phyloP scores from a whole-genome alignment of 2,797 vertebrate species.

The Anguilla anguilla region DNA sequence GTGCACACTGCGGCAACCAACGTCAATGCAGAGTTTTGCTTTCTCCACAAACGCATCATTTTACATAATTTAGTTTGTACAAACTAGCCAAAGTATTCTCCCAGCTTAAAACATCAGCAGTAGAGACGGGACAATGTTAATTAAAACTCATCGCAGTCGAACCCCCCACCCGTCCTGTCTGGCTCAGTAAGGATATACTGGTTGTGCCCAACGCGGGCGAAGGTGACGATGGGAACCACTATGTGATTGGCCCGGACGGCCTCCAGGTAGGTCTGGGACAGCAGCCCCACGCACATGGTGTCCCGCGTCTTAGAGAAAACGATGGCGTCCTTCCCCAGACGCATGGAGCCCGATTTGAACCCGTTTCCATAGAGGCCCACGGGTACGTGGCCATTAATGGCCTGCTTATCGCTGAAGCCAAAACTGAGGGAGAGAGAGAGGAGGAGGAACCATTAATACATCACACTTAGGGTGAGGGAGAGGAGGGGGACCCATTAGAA shows the following conservation, averaged over 20 bases:
- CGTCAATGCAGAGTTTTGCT: too few relatives aligned
- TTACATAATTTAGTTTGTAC: too few relatives aligned
- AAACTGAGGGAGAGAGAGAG: conserved; percentile 67
- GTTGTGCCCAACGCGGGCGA: conserved; percentile 72
- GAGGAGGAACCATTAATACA: neutral
- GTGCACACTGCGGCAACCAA: too few relatives aligned
- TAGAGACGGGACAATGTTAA: neutral
- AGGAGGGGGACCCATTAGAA: neutral
- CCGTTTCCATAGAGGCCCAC: conserved; percentile 82
- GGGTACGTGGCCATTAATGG: conserved; percentile 65
- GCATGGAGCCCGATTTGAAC: conserved; percentile 85
- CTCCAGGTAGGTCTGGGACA: conserved; percentile 81
- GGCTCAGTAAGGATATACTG: conserved; percentile 68
- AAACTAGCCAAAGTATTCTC: too few relatives aligned
- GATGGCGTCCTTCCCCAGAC: conserved; percentile 77
- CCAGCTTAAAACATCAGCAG: neutral
- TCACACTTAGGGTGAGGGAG: neutral
- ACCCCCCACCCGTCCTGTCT: neutral
- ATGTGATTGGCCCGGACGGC: conserved; percentile 77
- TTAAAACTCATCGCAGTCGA: too few relatives aligned
- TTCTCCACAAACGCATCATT: too few relatives aligned
- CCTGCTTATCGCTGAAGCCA: conserved; percentile 79
- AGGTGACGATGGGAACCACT: conserved; percentile 79
- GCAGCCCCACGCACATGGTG: conserved; percentile 76
- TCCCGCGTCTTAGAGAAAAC: conserved; percentile 84